Percentiles rank a stretch among this genome's conserved stretches.
Evolutionary conservation across 2,113 vertebrate species (phyloP).

Genomic region (Nerophis lumbriciformis): DNA sequence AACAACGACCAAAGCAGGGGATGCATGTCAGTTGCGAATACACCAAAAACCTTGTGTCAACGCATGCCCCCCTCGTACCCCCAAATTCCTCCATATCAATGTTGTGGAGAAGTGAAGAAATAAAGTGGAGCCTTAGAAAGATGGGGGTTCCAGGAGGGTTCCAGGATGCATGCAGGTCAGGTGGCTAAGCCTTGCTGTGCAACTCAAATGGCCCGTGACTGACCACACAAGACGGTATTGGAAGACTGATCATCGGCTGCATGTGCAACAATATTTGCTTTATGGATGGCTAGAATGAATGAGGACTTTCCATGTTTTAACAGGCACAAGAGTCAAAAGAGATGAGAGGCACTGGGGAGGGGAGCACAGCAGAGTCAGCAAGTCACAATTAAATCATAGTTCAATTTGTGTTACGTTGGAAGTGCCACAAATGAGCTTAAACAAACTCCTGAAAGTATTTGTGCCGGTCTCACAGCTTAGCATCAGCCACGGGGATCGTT

Average conservation of each 20-base stretch:
- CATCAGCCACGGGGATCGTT: slow-evolving; percentile 21
- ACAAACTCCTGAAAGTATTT: slow-evolving; percentile 9
- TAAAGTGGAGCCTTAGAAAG: slow-evolving; percentile 87
- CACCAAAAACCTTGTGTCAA: slow-evolving; percentile 49
- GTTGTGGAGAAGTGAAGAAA: slow-evolving; percentile 81
- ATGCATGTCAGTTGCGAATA: slow-evolving; percentile 57
- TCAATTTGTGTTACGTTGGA: slow-evolving; percentile 6
- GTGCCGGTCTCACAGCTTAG: slow-evolving; percentile 5
- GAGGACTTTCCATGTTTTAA: slow-evolving; percentile 95
- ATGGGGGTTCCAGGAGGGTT: slow-evolving; percentile 95
- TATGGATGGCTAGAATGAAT: slow-evolving; percentile 97
- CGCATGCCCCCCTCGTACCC: slow-evolving; percentile 41
- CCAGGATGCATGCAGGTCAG: slow-evolving; percentile 88
- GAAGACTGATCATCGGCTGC: slow-evolving; percentile 94
- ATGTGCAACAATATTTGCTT: slow-evolving; percentile 99
- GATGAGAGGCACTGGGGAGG: slow-evolving; percentile 64
- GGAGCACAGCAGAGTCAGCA: slow-evolving; percentile 37
- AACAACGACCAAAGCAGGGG: slow-evolving; percentile 32
- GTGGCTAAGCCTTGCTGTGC: slow-evolving; percentile 84
- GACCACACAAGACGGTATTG: slow-evolving; percentile 98
- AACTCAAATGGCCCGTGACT: slow-evolving; percentile 90
- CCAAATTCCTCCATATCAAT: slow-evolving; percentile 88
- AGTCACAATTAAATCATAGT: slow-evolving; percentile 36
- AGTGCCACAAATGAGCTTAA: slow-evolving; percentile 21
- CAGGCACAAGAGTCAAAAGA: slow-evolving; percentile 85